Evolutionary conservation across 2,113 vertebrate genomes (phyloP).

Genomic region (Pteropus alecto): DNA sequence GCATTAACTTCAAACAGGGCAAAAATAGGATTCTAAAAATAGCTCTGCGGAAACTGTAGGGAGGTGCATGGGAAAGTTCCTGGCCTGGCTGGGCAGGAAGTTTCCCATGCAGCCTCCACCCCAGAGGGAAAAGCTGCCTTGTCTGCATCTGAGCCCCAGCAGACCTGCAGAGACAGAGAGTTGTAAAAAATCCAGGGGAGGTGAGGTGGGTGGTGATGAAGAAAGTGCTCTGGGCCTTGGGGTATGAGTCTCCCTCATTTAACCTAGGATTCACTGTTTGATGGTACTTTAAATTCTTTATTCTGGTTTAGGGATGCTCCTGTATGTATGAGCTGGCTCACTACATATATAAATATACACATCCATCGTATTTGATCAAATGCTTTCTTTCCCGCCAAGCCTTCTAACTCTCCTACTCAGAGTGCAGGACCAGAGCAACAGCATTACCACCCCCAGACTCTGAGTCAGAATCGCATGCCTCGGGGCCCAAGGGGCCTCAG

Average conservation of each 20-base stretch:
- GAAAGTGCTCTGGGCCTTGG: background rate
- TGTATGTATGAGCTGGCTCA: fast-evolving
- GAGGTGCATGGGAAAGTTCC: background rate
- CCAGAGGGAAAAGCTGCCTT: no score
- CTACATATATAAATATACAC: fast-evolving
- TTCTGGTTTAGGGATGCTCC: background rate
- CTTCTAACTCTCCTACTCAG: background rate
- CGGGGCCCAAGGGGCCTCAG: fast-evolving
- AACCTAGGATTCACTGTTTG: background rate
- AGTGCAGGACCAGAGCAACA: fast-evolving
- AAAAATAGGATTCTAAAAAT: constrained; percentile 43
- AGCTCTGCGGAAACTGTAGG: background rate
- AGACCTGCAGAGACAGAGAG: background rate
- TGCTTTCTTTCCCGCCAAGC: background rate
- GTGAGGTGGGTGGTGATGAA: fast-evolving
- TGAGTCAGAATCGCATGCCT: background rate
- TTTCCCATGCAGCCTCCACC: background rate
- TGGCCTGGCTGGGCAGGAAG: fast-evolving
- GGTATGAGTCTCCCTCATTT: fast-evolving
- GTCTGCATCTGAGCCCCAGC: background rate
- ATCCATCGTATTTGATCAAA: background rate
- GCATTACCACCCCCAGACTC: background rate
- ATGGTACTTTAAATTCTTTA: background rate
- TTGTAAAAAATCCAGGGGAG: background rate
- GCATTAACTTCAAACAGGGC: background rate